Conservation (phyloP, 1,140 invertebrate species). For the Drosophila miranda region DNA sequence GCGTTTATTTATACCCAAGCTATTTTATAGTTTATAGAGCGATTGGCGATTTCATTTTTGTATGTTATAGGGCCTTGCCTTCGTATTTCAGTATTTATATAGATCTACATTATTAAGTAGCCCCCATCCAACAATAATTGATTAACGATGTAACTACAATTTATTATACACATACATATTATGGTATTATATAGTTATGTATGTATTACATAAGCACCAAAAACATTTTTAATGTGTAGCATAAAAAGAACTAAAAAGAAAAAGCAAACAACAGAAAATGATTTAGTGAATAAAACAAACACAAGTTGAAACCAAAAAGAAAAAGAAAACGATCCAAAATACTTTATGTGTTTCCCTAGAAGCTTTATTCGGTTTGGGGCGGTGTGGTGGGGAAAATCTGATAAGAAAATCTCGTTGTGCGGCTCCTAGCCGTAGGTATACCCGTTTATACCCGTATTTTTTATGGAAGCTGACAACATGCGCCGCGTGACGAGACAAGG, state of each 20-base stretch:
- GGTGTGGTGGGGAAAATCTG: conserved; percentile 46
- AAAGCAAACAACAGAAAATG: conserved; percentile 16
- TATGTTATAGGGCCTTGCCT: conserved; percentile 44
- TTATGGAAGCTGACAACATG: conserved; percentile 76
- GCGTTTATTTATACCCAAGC: conserved; percentile 28
- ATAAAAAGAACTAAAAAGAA: conserved; percentile 26
- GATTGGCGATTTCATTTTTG: neutral
- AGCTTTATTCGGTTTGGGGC: conserved; percentile 35
- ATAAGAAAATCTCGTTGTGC: conserved; percentile 45
- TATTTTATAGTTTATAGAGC: neutral
- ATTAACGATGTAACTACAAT: conserved; percentile 38
- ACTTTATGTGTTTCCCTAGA: conserved; percentile 76
- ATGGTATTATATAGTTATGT: conserved; percentile 34
- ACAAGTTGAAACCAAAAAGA: conserved; percentile 45
- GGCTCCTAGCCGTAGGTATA: neutral
- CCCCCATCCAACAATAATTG: conserved; percentile 11
- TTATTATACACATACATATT: conserved; percentile 5
- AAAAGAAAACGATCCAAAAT: conserved; percentile 26
- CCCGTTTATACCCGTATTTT: conserved; percentile 27
- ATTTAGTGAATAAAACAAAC: conserved; percentile 71
- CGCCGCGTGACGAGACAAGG: conserved; percentile 15
- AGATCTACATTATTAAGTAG: no score
- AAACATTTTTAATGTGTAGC: conserved; percentile 74
- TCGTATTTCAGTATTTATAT: conserved; percentile 45
- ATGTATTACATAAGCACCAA: conserved; percentile 64